Evolutionary conservation across 2,797 vertebrate species (phyloP).

Genomic region (Sphaeramia orbicularis): DNA sequence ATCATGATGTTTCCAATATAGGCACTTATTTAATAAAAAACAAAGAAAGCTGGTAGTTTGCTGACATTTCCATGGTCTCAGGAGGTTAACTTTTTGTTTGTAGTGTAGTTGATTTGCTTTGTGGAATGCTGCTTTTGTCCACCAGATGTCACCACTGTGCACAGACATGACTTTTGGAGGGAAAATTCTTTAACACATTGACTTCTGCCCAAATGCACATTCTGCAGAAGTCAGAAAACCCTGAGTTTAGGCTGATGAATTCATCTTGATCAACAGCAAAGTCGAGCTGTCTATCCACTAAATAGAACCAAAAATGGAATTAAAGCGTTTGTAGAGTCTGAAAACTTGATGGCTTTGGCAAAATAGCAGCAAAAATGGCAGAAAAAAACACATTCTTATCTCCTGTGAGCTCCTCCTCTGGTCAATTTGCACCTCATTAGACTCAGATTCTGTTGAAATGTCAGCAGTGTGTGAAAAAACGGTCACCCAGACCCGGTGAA

Average conservation of each 20-base stretch:
- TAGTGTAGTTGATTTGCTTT: too few relatives aligned
- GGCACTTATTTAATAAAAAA: too few relatives aligned
- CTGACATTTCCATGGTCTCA: too few relatives aligned
- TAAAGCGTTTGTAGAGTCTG: background rate
- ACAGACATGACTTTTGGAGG: background rate
- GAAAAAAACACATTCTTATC: background rate
- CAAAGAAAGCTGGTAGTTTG: too few relatives aligned
- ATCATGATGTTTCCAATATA: too few relatives aligned
- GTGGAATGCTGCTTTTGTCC: background rate
- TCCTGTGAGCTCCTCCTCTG: background rate
- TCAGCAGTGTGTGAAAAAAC: conserved; percentile 22
- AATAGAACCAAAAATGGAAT: background rate
- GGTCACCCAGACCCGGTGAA: conserved; percentile 14
- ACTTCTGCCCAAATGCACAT: background rate
- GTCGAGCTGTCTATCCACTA: background rate
- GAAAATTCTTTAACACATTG: background rate
- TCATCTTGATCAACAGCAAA: background rate
- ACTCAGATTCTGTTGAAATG: background rate
- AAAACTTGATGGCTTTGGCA: background rate
- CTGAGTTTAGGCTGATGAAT: background rate
- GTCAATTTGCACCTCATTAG: background rate
- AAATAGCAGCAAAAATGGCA: background rate
- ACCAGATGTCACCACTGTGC: conserved; percentile 15
- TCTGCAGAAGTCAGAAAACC: background rate
- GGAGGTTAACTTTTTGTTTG: too few relatives aligned